A percentile compares a stretch with the other conserved stretches of the same genome.
Conservation (phyloP, 2,888 invertebrate genomes). For the Heliconius hortense region DNA sequence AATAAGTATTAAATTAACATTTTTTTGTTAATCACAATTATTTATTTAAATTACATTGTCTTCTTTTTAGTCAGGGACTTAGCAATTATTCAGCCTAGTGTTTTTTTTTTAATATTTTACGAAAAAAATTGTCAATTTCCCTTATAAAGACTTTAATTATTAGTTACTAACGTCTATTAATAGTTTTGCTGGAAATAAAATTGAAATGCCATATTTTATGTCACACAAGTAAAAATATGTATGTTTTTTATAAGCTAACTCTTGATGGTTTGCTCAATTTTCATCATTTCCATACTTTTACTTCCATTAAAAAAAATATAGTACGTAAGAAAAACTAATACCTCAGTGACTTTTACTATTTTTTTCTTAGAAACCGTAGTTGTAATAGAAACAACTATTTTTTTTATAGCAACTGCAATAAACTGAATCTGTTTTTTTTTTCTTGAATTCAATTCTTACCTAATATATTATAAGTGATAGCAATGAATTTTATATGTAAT, state of each 20-base stretch:
- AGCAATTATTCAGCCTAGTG: neutral
- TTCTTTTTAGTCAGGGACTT: neutral
- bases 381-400: too few relatives aligned
- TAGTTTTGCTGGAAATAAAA: neutral
- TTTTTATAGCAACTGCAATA: neutral
- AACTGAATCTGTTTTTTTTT: neutral
- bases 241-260: neutral
- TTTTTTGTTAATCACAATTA: neutral
- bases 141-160: neutral
- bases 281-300: neutral
- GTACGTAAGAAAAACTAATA: neutral
- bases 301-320: neutral
- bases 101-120: neutral
- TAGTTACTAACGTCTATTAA: neutral
- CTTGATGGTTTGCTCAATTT: conserved; percentile 17
- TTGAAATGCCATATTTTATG: neutral
- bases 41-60: neutral
- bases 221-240: neutral
- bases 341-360: neutral
- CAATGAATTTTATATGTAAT: neutral
- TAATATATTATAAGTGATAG: too few relatives aligned
- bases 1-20: neutral
- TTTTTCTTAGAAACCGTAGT: neutral
- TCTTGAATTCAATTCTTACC: neutral
- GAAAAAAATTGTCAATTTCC: neutral